Conservation (phyloP, 2,888 invertebrate genomes). For the Salticus scenicus region DNA sequence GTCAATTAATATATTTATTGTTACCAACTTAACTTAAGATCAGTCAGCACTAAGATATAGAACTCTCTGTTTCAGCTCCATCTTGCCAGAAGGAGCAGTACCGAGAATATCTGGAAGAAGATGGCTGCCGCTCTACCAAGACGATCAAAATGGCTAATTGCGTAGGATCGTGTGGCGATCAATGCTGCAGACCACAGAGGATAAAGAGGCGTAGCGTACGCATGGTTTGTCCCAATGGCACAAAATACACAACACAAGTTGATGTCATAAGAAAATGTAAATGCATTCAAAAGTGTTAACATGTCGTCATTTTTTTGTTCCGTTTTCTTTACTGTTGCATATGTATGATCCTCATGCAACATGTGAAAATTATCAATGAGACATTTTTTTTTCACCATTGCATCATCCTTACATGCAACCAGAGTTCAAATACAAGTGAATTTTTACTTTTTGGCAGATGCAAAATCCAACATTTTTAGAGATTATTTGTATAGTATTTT, state of each 20-base stretch:
- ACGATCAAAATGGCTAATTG: constrained; percentile 93
- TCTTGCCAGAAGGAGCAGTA: constrained; percentile 92
- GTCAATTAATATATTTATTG: no score
- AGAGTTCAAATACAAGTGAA: constrained; percentile 23
- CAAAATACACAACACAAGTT: constrained; percentile 94
- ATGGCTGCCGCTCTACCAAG: constrained; percentile 91
- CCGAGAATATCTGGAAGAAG: constrained; percentile 89
- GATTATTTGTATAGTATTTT: constrained; percentile 21
- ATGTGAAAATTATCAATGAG: constrained; percentile 4
- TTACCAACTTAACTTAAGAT: neutral
- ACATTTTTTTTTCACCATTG: constrained; percentile 39
- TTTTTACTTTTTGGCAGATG: neutral
- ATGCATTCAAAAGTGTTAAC: constrained; percentile 80
- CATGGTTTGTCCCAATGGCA: constrained; percentile 93
- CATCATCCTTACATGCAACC: constrained; percentile 25
- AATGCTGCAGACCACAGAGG: constrained; percentile 93
- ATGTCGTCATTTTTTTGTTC: neutral
- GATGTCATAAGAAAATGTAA: constrained; percentile 97
- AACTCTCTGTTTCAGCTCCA: constrained; percentile 79
- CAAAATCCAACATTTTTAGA: constrained; percentile 2
- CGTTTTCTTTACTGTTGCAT: constrained; percentile 19
- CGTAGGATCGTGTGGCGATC: constrained; percentile 85
- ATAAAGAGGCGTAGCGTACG: constrained; percentile 96
- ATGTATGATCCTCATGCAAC: constrained; percentile 15
- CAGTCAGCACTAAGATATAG: constrained; percentile 67